Evolutionary conservation across 2,888 invertebrate species (phyloP), one percentile per base, ranked within the genome.

Genomic region (Junonia oenone): DNA sequence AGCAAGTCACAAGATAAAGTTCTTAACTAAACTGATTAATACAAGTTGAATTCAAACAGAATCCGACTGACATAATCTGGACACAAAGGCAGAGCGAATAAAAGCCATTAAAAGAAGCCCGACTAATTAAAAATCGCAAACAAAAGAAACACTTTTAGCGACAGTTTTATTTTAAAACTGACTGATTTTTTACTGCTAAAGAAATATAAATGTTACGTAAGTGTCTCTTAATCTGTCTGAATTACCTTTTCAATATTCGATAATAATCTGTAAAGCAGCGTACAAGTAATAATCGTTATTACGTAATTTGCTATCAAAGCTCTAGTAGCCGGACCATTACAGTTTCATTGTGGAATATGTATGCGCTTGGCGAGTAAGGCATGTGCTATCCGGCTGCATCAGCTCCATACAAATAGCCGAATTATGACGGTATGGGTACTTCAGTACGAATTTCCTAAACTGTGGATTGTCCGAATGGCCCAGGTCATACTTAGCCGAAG

Each of bases 401-500:
- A 52, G 58, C 26, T 57, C 55, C 60, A 62, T 62, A 62, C 62
- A 56, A 62, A 62, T 58, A 56, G 55, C 57, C 51, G 52, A 58
- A 58, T 59, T 58, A 59, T 52, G 54, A 47, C 52, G 54, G 48
- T 52, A 56, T 52, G 54, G 56, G 40, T 46, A 50, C 54, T 59
- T 58, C 33, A 55, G 53, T 56, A 51, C 40, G 56, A 51, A 60
- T 50, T 60, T 58, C 56, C 47, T 61, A 61, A 58, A 58, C 53
- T 59, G 60, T 51, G 58, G 51, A 59, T 65, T 64, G 63, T 63
- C 56, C 58, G 61, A 51, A 61, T 61, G 62, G 66, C 61, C 63
- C 65, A 66, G 66, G 69, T 78, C 76, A 78, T 76, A 77, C 73
- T 73, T 71, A 71, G 72, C 71, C 69, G 67, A 69, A 69, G 71